Evolutionary conservation across 2,888 invertebrate species (phyloP).

Genomic region (Ramazzottius varieornatus): DNA sequence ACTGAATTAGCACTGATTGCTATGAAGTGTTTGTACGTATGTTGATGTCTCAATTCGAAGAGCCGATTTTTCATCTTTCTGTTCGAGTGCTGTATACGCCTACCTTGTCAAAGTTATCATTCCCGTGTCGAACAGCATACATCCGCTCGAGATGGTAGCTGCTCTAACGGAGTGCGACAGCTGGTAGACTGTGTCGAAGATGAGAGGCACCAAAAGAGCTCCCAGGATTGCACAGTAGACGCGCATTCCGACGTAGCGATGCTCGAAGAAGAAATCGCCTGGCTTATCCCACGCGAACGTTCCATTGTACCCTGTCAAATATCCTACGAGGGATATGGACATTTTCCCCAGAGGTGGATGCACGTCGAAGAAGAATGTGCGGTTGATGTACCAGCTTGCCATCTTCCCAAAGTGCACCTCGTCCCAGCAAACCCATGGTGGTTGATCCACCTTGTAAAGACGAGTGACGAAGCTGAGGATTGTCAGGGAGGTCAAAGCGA

Average conservation of each 20-base stretch:
- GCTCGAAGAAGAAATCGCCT: slow-evolving; percentile 69
- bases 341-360: slow-evolving; percentile 93
- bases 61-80: no score
- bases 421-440: slow-evolving; percentile 27
- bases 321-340: slow-evolving; percentile 71
- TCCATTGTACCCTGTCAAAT: slow-evolving; percentile 73
- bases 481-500: background rate
- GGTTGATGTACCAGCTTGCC: slow-evolving; percentile 91
- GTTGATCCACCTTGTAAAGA: background rate
- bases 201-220: slow-evolving; percentile 54
- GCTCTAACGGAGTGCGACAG: slow-evolving; percentile 53
- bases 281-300: slow-evolving; percentile 80
- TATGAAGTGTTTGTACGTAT: no score
- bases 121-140: slow-evolving; percentile 69
- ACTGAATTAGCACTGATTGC: no score
- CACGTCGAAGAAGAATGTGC: slow-evolving; percentile 90
- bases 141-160: slow-evolving; percentile 45
- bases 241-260: slow-evolving; percentile 72
- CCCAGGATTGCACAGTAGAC: slow-evolving; percentile 55
- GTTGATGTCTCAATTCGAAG: no score
- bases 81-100: no score
- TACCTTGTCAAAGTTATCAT: slow-evolving; percentile 51
- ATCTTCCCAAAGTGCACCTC: slow-evolving; percentile 97
- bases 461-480: background rate
- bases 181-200: slow-evolving; percentile 62